Base-by-base conservation (phyloP, 2,797 vertebrate genomes). In the Sebastes trivittatus region DNA sequence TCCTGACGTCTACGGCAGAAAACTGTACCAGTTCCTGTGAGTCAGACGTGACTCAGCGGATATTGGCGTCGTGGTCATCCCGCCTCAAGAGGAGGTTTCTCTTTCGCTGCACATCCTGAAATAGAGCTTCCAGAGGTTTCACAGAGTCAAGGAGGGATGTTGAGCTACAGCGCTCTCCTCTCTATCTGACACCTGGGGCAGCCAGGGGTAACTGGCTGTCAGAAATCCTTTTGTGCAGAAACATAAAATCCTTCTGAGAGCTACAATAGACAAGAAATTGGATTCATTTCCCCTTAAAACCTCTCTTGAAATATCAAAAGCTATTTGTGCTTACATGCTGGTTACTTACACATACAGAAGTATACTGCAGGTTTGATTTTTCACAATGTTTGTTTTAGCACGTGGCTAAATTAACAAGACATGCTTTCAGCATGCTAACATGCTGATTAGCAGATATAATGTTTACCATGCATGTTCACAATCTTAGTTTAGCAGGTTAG, bases 41-140 rank as follows among this genome's bases (percentile, higher is more conserved):
- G 70, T 81, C 74, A 86, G 58, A 76, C 49, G 64, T 90, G 92
- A 93, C 83, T 92, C 87, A 87, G 83, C 66, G 7, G 72, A 77
- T 87, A 66, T 46, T 75, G 70, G 5, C 3, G n/a, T 63, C 60
- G 76, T 88, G 84, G 81, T 80, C 80, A 79, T 30, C 11, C 20
- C 49, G 55, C 46, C 76, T 79, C 27, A 61, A 29, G 18, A 62
- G 30, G 75, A 64, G 66, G 32, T 16, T 42, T 88, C 59, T 85
- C 42, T 88, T 81, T 83, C 3, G 1, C 59, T 59, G 70, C 60
- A 82, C 52, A 72, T 77, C 49, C 63, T 54, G 8, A 84, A 73
- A 72, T 73, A 20, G 7, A 80, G 64, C 61, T 75, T 81, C 72
- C 52, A 49, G 61, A 84, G 54, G 30, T 72, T 87, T 85, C 49